Percentiles rank a stretch among this genome's conserved stretches.
These are phyloP conservation scores for Paramormyrops kingsleyae DNA, from an alignment of 2,113 vertebrate species.

Conservation along the genomic window DNA sequence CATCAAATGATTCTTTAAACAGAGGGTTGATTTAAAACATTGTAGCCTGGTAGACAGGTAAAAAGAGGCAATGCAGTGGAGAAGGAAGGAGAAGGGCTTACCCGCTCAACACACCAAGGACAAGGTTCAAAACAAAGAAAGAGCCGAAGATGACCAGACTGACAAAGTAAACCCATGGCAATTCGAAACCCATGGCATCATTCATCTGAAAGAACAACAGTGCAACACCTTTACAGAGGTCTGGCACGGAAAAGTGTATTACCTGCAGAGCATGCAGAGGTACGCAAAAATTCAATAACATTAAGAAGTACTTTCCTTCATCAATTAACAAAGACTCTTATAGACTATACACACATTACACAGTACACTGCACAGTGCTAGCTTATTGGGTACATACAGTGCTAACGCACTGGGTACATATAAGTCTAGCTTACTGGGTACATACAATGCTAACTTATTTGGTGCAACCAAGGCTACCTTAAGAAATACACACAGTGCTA, in stretches of 20 bases:
- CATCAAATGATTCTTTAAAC: neutral
- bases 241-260: neutral
- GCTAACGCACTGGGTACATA: neutral
- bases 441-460: neutral
- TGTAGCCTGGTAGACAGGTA: neutral
- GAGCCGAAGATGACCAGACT: constrained; percentile 99
- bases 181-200: constrained; percentile 99
- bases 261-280: neutral
- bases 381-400: neutral
- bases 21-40: neutral
- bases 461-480: too few species aligned
- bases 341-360: neutral
- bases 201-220: constrained; percentile 88
- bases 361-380: neutral
- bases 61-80: too few species aligned
- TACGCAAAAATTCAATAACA: neutral
- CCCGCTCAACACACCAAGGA: constrained; percentile 99
- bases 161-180: constrained; percentile 99
- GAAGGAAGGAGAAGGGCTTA: constrained; percentile 45
- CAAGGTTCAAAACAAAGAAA: constrained; percentile 99
- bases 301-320: neutral
- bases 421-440: neutral
- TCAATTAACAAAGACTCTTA: neutral
- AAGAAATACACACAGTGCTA: too few species aligned
- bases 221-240: neutral